A percentile compares a stretch with the other conserved stretches of the same genome.
Conservation (phyloP, 2,888 invertebrate genomes). For the Neoascia interrupta region DNA sequence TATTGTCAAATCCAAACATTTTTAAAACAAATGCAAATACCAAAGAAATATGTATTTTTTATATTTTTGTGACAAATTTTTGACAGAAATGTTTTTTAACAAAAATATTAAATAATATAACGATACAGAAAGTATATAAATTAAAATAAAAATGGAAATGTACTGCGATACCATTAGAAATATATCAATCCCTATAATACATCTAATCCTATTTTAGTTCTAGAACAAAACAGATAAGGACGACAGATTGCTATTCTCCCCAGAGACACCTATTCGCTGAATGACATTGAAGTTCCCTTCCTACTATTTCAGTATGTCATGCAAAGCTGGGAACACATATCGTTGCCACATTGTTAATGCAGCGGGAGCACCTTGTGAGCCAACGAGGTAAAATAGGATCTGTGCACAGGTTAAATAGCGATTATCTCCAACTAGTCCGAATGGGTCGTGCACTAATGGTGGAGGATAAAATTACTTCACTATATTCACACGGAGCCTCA, state of each 20-base stretch:
- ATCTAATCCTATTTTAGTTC: conserved; percentile 43
- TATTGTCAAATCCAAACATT: too few species aligned
- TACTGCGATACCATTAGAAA: too few species aligned
- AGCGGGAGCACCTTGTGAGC: conserved; percentile 11
- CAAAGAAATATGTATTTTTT: too few species aligned
- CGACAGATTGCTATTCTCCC: conserved; percentile 3
- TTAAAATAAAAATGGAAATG: not conserved
- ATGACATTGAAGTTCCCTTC: conserved; percentile 25
- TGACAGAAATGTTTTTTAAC: too few species aligned
- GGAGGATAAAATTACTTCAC: conserved; percentile 39
- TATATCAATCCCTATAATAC: too few species aligned
- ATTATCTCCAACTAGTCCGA: conserved; percentile 49
- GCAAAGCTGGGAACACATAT: not conserved
- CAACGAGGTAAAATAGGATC: conserved; percentile 35
- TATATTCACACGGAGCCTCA: conserved; percentile 17
- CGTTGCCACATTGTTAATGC: conserved; percentile 24
- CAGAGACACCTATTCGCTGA: not conserved
- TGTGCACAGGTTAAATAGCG: conserved; percentile 46
- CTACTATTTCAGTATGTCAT: conserved; percentile 26
- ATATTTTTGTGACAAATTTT: too few species aligned
- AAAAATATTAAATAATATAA: too few species aligned
- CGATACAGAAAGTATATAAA: too few species aligned
- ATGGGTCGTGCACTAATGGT: not conserved
- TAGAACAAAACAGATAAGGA: conserved; percentile 7
- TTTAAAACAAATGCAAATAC: too few species aligned